Evolutionary conservation across 1,140 invertebrate genomes (phyloP), one percentile per base, ranked within the genome.

Genomic region (Macrostomum lignano): DNA sequence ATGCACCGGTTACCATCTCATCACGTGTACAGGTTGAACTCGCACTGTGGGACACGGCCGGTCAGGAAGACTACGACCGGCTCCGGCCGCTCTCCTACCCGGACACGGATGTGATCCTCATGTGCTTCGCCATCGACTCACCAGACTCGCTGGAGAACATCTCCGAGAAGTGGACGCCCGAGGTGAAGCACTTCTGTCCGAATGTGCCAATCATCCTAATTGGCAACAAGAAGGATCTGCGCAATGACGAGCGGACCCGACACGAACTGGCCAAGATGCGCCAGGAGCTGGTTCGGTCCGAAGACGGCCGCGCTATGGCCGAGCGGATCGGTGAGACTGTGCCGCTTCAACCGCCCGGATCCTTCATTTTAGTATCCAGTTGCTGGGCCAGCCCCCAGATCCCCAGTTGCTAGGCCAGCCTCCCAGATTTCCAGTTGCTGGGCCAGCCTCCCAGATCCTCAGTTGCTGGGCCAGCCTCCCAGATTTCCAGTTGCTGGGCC

Each of bases 301-400:
- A 94, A 49, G 86, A 96, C 56, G 61, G 84, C 38, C 71, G 79
- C 44, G 72, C 79, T 29, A 93, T 94, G 81, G 82, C 88, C 24
- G 86, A 96, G 52, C 93, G 93, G 64, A 96, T 98, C 40, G 91
- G 84, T n/a, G n/a, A n/a, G n/a, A n/a, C n/a, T n/a, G n/a, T n/a
- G n/a, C n/a, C n/a, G n/a, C n/a, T n/a, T n/a, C n/a, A n/a, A n/a
- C n/a, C n/a, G n/a, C n/a, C n/a, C n/a, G n/a, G n/a, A n/a, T n/a
- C n/a, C n/a, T n/a, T n/a, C n/a, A n/a, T n/a, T n/a, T n/a, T n/a
- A n/a, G n/a, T n/a, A n/a, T n/a, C n/a, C n/a, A n/a, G n/a, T n/a
- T n/a, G n/a, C n/a, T n/a, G n/a, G n/a, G n/a, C n/a, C n/a, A n/a
- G n/a, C n/a, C n/a, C n/a, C n/a, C n/a, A n/a, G n/a, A n/a, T n/a